phyloP scores from a whole-genome alignment of 1,140 invertebrate genomes.

The Lasioglossum baleicum region DNA sequence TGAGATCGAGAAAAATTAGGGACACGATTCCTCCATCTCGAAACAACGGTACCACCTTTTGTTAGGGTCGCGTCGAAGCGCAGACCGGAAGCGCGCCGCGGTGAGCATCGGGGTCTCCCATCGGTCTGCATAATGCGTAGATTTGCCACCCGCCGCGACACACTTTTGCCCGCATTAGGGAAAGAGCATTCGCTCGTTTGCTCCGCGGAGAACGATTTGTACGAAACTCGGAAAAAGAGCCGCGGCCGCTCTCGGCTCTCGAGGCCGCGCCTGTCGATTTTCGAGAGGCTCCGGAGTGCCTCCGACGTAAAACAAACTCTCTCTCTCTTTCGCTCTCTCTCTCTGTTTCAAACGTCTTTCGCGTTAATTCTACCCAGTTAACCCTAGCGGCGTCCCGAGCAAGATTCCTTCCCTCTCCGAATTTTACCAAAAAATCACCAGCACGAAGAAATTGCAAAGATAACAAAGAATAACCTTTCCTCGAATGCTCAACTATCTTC shows the following conservation, averaged over 20 bases:
- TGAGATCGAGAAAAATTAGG: slow-evolving; percentile 21
- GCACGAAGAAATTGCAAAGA: too few relatives aligned
- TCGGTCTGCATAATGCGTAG: slow-evolving; percentile 53
- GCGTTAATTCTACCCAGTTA: background rate
- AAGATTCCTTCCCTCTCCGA: too few relatives aligned
- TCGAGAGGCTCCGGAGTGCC: background rate
- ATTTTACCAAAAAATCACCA: too few relatives aligned
- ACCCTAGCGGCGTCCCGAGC: too few relatives aligned
- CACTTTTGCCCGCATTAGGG: slow-evolving; percentile 59
- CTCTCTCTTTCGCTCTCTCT: too few relatives aligned
- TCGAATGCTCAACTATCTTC: too few relatives aligned
- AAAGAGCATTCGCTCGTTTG: slow-evolving; percentile 56
- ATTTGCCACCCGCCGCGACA: slow-evolving; percentile 56
- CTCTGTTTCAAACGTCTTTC: too few relatives aligned
- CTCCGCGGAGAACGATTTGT: slow-evolving; percentile 45
- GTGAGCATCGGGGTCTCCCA: slow-evolving; percentile 2
- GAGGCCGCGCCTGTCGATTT: slow-evolving; percentile 13
- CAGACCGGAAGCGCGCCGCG: slow-evolving; percentile 10
- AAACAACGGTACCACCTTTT: slow-evolving; percentile 12
- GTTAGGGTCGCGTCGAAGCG: slow-evolving; percentile 15
- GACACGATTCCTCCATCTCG: slow-evolving; percentile 14
- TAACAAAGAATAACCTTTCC: too few relatives aligned
- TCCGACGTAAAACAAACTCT: background rate
- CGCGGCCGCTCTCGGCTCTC: background rate
- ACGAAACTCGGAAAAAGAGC: background rate